A percentile compares a stretch with the other conserved stretches of the same genome.
phyloP scores from a whole-genome alignment of 2,113 vertebrate genomes.

The Rhadina sibilatrix region DNA sequence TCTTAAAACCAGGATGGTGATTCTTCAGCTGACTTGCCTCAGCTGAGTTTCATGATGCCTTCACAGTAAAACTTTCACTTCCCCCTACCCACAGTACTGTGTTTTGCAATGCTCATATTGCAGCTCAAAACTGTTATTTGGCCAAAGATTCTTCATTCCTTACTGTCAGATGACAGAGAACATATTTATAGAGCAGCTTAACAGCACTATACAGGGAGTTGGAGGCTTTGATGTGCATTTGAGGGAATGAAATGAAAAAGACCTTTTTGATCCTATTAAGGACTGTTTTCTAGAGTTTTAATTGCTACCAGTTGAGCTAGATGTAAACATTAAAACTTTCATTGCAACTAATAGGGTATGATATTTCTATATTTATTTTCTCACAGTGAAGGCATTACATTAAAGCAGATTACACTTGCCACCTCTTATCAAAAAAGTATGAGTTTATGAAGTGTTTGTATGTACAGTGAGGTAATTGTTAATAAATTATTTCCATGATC shows the following conservation, averaged over 20 bases:
- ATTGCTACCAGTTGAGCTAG: background rate
- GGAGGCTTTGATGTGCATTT: background rate
- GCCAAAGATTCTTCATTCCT: background rate
- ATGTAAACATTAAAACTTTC: background rate
- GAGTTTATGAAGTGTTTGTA: background rate
- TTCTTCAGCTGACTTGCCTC: background rate
- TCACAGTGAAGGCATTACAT: background rate
- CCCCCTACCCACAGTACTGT: background rate
- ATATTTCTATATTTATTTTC: background rate
- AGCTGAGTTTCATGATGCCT: background rate
- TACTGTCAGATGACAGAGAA: background rate
- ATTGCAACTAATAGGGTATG: background rate
- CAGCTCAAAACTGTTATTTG: background rate
- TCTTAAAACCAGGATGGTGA: background rate
- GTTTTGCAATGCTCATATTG: background rate
- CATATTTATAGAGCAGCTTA: background rate
- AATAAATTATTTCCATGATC: background rate
- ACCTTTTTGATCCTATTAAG: background rate
- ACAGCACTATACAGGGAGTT: background rate
- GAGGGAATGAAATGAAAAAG: background rate
- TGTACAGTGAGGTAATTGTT: background rate
- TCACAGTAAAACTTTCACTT: background rate
- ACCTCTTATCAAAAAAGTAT: background rate
- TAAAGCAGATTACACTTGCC: background rate
- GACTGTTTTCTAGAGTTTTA: background rate